Conservation (phyloP, 2,797 vertebrate species). For the Danio albolineatus region DNA sequence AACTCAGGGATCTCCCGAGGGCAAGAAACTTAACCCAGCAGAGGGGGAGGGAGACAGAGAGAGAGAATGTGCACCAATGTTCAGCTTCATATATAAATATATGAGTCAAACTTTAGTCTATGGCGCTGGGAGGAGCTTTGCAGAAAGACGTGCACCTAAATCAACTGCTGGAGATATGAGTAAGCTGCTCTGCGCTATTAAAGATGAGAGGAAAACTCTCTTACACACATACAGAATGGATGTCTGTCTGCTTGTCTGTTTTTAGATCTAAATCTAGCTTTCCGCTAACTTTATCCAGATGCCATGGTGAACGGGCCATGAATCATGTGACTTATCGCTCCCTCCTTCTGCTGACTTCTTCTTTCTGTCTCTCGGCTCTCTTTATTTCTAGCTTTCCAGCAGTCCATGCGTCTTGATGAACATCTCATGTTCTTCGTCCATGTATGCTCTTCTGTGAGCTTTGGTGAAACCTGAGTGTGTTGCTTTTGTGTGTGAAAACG, state of each 20-base stretch:
- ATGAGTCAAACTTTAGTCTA: slow-evolving; percentile 14
- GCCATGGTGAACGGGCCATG: slow-evolving; percentile 51
- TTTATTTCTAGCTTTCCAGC: background rate
- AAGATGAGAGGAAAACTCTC: slow-evolving; percentile 18
- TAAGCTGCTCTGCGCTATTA: slow-evolving; percentile 26
- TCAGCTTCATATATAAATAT: slow-evolving; percentile 44
- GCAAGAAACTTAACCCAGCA: slow-evolving; percentile 38
- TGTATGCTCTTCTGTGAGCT: background rate
- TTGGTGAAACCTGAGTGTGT: background rate
- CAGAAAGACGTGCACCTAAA: slow-evolving; percentile 13
- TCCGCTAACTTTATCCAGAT: slow-evolving; percentile 62
- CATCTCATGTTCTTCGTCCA: background rate
- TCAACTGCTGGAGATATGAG: slow-evolving; percentile 14
- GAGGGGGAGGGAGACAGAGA: slow-evolving; percentile 25
- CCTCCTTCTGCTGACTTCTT: slow-evolving; percentile 13
- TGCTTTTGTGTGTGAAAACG: background rate
- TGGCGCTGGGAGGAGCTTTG: slow-evolving; percentile 6
- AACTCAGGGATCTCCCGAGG: slow-evolving; percentile 45
- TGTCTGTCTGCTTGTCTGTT: slow-evolving; percentile 54
- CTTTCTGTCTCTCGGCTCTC: background rate
- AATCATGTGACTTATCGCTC: slow-evolving; percentile 60
- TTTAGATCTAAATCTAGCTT: slow-evolving; percentile 62
- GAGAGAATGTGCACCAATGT: slow-evolving; percentile 33
- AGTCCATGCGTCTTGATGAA: slow-evolving; percentile 8
- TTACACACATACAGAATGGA: slow-evolving; percentile 25